These are phyloP conservation scores for Dromococcyx pavoninus DNA, from an alignment of 2,797 vertebrate genomes.

Conservation along the genomic window DNA sequence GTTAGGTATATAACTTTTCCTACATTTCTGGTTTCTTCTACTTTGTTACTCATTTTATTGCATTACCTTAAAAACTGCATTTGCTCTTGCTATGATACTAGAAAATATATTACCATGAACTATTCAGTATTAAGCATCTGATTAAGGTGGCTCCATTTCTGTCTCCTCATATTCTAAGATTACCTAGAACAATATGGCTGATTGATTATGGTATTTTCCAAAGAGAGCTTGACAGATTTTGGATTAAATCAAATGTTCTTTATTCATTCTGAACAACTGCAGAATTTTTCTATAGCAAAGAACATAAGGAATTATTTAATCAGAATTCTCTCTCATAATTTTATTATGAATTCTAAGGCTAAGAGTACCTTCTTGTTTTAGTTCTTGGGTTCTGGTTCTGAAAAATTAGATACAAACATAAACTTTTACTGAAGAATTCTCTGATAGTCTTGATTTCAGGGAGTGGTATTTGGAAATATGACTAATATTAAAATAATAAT, in stretches of 20 bases:
- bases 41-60: not conserved
- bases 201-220: not conserved
- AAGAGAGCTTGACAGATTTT: not conserved
- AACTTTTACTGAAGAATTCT: not conserved
- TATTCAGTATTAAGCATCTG: not conserved
- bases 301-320: not conserved
- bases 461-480: not conserved
- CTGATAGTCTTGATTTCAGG: not conserved
- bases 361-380: not conserved
- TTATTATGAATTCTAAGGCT: not conserved
- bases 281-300: not conserved
- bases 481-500: not conserved
- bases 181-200: not conserved
- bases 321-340: not conserved
- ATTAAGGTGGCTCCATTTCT: not conserved
- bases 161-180: not conserved
- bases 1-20: not conserved
- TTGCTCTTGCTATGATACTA: not conserved
- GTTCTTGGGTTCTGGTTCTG: not conserved
- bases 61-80: not conserved
- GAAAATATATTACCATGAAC: not conserved
- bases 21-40: not conserved
- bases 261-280: not conserved
- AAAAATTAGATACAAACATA: not conserved
- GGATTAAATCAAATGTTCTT: not conserved